Evolutionary conservation across 2,888 invertebrate genomes (phyloP).

Genomic region (Lycaena phlaeas): DNA sequence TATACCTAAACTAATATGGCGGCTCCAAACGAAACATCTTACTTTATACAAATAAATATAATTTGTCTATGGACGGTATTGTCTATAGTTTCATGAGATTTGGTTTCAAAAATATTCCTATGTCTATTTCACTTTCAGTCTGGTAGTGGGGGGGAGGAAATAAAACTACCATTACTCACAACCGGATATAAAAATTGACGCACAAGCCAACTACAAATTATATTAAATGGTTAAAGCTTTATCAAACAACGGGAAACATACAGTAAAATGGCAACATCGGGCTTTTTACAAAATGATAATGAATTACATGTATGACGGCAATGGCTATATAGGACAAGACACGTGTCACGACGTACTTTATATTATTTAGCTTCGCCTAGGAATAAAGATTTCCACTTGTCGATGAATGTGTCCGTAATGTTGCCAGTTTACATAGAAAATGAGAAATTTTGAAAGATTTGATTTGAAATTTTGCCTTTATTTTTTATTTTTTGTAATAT

Average conservation of each 20-base stretch:
- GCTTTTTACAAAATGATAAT: too few relatives aligned
- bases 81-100: conserved; percentile 36
- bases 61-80: conserved; percentile 65
- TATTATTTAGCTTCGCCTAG: too few relatives aligned
- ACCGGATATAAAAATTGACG: conserved; percentile 43
- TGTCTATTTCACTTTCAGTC: conserved; percentile 52
- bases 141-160: conserved; percentile 19
- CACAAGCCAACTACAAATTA: conserved; percentile 8
- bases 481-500: too few relatives aligned
- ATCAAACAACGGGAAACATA: conserved; percentile 3
- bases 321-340: too few relatives aligned
- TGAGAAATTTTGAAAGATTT: neutral
- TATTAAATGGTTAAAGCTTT: conserved; percentile 12
- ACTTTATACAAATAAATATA: conserved; percentile 57
- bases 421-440: conserved; percentile 14
- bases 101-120: conserved; percentile 57
- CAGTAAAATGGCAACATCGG: conserved; percentile 19
- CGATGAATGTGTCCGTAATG: too few relatives aligned
- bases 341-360: too few relatives aligned
- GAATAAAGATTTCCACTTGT: too few relatives aligned
- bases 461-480: neutral
- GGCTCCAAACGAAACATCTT: conserved; percentile 35
- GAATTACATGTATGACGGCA: too few relatives aligned
- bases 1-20: conserved; percentile 57
- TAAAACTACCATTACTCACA: conserved; percentile 37